phyloP scores from a whole-genome alignment of 2,113 vertebrate species.

The Gulo gulo region DNA sequence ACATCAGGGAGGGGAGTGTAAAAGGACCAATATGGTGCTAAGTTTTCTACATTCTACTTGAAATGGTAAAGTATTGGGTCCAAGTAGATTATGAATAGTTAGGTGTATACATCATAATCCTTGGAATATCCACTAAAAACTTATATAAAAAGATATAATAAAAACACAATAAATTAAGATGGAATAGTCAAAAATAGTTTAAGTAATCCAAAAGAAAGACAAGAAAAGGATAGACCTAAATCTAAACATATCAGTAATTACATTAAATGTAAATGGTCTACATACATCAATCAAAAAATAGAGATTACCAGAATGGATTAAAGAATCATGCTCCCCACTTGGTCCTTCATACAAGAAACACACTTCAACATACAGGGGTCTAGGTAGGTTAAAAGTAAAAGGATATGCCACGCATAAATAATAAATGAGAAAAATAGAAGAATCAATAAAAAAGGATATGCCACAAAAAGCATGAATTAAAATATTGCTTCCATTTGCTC shows the following conservation, averaged over 20 bases:
- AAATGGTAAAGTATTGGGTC: not conserved
- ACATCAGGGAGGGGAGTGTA: not conserved
- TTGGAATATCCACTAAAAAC: not conserved
- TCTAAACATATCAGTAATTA: constrained; percentile 11
- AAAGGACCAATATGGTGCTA: not conserved
- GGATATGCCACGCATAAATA: not conserved
- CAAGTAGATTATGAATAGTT: not conserved
- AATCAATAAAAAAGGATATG: not conserved
- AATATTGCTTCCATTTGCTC: not conserved
- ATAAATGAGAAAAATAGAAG: not conserved
- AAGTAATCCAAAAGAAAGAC: constrained; percentile 27
- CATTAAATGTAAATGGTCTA: constrained; percentile 38
- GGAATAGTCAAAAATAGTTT: not conserved
- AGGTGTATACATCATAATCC: not conserved
- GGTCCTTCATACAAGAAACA: not conserved
- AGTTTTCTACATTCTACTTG: not conserved
- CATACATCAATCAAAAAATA: not conserved
- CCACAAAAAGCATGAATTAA: not conserved
- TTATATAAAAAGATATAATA: not conserved
- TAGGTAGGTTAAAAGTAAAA: not conserved
- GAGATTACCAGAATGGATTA: not conserved
- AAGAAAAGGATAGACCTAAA: not conserved
- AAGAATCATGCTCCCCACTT: not conserved
- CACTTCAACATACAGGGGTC: not conserved
- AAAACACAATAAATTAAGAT: not conserved